Conservation (phyloP, 2,888 invertebrate species). For the Papilio gigon region DNA sequence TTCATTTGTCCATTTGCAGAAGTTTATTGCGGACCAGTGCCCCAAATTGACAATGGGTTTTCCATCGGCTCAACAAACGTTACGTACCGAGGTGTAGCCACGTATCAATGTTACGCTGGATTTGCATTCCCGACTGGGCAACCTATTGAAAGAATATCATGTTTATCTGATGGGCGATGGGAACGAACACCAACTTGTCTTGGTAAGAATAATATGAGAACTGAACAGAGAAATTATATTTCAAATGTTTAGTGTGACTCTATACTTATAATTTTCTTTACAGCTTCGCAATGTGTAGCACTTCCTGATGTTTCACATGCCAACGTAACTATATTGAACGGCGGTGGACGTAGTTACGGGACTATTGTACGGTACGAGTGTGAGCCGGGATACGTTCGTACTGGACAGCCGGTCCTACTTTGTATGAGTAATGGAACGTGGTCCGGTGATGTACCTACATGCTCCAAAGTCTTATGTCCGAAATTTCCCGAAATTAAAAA, state of each 20-base stretch:
- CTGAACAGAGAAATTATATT: slow-evolving; percentile 30
- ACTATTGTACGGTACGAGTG: slow-evolving; percentile 96
- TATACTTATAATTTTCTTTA: slow-evolving; percentile 44
- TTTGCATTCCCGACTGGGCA: slow-evolving; percentile 95
- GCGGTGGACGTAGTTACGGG: slow-evolving; percentile 95
- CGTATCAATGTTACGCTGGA: slow-evolving; percentile 98
- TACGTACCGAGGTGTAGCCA: slow-evolving; percentile 95
- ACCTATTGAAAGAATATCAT: slow-evolving; percentile 94
- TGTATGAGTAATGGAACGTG: slow-evolving; percentile 98
- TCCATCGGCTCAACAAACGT: slow-evolving; percentile 98
- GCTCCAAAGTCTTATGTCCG: slow-evolving; percentile 89
- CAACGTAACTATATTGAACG: slow-evolving; percentile 92
- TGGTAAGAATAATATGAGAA: slow-evolving; percentile 74
- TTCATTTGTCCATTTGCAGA: slow-evolving; percentile 71
- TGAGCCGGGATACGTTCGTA: slow-evolving; percentile 93
- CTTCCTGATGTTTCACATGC: slow-evolving; percentile 93
- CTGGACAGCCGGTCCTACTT: slow-evolving; percentile 93
- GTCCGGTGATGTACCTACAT: slow-evolving; percentile 95
- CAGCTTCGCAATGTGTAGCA: slow-evolving; percentile 95
- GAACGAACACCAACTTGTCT: slow-evolving; percentile 95
- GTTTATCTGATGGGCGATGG: slow-evolving; percentile 95
- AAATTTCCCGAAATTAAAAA: slow-evolving; percentile 91
- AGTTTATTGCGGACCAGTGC: slow-evolving; percentile 98
- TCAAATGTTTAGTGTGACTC: slow-evolving; percentile 36
- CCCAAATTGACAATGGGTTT: slow-evolving; percentile 98